Evolutionary conservation across 2,113 vertebrate species (phyloP), one percentile per base, ranked within the genome.

Genomic region (Phasianus colchicus): DNA sequence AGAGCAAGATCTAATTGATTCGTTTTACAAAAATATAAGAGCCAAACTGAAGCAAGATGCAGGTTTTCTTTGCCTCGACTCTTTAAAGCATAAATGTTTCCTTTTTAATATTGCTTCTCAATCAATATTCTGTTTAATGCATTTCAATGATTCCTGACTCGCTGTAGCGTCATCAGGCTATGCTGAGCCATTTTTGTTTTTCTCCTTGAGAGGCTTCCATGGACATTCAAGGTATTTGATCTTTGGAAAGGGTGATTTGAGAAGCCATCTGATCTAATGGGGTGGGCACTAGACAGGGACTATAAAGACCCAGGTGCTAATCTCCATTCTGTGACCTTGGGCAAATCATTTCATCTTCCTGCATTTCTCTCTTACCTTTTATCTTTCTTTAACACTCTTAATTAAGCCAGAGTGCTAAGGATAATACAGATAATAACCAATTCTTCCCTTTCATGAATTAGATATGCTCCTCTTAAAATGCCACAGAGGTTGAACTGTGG

Each of bases 391-490:
- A 96, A 86, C 76, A 71, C 61, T 95, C 69, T 81, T 96, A 96
- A 96, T 96, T 95, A 95, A 96, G 65, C 83, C 6, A 6, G 84
- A 96, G 94, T 95, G 92, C 87, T 90, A 63, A 63, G 80, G 89
- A 91, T 94, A 94, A 92, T 93, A 84, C 83, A 69, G 89, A 94
- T 96, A 96, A 96, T 93, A 94, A 96, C 92, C 81, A 87, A 30
- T 82, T 70, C 84, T 91, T 83, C 71, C 82, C 81, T 95, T 93
- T 89, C 89, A 91, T 85, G 92, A 89, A 93, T 96, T 93, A 96
- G 95, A 91, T 79, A 80, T 88, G 69, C 67, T 92, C 16, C 79
- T 91, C 89, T 88, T 92, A 93, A 94, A 96, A 92, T 83, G 95
- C 88, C 93, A 93, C 79, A 83, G 86, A 96, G 95, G 90, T 78